These are phyloP conservation scores for Ophion slaviceki DNA, from an alignment of 2,888 invertebrate species.

Conservation along the genomic window DNA sequence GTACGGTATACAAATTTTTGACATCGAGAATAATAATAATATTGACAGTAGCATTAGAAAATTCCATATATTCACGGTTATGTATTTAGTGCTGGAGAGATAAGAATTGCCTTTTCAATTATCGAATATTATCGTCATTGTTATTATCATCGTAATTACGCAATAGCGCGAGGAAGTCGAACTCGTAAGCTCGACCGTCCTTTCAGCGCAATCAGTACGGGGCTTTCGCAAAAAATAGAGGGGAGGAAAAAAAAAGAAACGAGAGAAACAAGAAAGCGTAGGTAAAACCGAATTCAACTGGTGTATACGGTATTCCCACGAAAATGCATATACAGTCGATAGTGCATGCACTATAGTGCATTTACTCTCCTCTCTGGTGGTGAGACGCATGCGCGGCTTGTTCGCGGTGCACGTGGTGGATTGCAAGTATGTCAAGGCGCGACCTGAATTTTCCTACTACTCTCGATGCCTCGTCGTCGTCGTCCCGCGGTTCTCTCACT, in stretches of 20 bases:
- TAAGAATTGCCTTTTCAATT: neutral
- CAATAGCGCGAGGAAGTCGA: neutral
- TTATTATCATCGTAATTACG: neutral
- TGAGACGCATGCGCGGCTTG: slow-evolving; percentile 75
- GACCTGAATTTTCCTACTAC: slow-evolving; percentile 83
- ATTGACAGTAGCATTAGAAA: neutral
- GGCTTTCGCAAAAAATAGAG: slow-evolving; percentile 8
- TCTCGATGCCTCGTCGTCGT: slow-evolving; percentile 66
- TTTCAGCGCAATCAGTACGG: neutral
- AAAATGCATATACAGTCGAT: slow-evolving; percentile 38
- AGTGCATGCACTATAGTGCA: slow-evolving; percentile 36
- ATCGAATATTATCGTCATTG: neutral
- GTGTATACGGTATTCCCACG: slow-evolving; percentile 32
- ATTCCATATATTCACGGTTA: neutral
- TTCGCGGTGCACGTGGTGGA: slow-evolving; percentile 82
- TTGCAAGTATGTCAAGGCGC: slow-evolving; percentile 84
- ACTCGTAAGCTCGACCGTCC: slow-evolving; percentile 6
- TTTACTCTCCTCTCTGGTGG: slow-evolving; percentile 49
- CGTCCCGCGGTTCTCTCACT: slow-evolving; percentile 46
- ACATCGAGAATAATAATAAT: no score
- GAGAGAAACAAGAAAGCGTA: slow-evolving; percentile 5
- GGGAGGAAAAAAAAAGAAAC: neutral
- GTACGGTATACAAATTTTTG: no score
- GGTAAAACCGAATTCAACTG: slow-evolving; percentile 30
- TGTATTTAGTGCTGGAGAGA: neutral